Conservation (phyloP, 2,888 invertebrate species). For the Coelinius sp. region DNA sequence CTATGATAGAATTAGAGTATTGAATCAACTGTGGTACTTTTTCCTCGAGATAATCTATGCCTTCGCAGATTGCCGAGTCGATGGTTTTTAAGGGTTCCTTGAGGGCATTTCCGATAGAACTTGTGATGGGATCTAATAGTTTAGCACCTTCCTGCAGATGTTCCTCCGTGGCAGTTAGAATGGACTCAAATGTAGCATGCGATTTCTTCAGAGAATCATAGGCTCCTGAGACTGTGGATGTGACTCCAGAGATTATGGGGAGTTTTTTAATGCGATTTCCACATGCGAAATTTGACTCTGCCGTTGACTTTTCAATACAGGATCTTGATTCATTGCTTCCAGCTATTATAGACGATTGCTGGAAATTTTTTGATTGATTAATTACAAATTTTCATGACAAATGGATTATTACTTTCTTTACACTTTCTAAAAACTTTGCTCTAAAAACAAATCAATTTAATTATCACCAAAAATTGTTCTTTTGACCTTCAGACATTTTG, state of each 20-base stretch:
- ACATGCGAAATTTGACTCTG: conserved; percentile 41
- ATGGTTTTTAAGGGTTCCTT: conserved; percentile 64
- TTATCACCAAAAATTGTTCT: conserved; percentile 2
- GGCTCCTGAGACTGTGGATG: conserved; percentile 49
- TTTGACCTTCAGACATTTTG: conserved; percentile 14
- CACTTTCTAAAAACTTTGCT: too few species aligned
- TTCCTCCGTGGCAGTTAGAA: conserved; percentile 52
- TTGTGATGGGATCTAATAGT: conserved; percentile 52
- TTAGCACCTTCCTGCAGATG: conserved; percentile 49
- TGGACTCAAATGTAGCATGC: conserved; percentile 50
- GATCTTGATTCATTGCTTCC: conserved; percentile 41
- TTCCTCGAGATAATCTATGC: conserved; percentile 69
- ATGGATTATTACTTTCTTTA: too few species aligned
- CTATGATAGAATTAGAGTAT: conserved; percentile 38
- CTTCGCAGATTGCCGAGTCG: conserved; percentile 64
- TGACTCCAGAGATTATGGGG: conserved; percentile 52
- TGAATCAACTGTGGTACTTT: conserved; percentile 68
- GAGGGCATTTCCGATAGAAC: conserved; percentile 60
- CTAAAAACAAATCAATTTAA: conserved; percentile 1
- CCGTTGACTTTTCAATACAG: conserved; percentile 30
- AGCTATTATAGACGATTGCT: conserved; percentile 44
- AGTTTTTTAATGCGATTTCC: conserved; percentile 47
- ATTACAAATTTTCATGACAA: too few species aligned
- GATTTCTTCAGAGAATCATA: conserved; percentile 54
- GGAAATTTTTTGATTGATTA: too few species aligned